Percentiles rank a stretch among this genome's conserved stretches.
Conservation (phyloP, 2,797 vertebrate genomes). For the Neosilurus mollespiculum region DNA sequence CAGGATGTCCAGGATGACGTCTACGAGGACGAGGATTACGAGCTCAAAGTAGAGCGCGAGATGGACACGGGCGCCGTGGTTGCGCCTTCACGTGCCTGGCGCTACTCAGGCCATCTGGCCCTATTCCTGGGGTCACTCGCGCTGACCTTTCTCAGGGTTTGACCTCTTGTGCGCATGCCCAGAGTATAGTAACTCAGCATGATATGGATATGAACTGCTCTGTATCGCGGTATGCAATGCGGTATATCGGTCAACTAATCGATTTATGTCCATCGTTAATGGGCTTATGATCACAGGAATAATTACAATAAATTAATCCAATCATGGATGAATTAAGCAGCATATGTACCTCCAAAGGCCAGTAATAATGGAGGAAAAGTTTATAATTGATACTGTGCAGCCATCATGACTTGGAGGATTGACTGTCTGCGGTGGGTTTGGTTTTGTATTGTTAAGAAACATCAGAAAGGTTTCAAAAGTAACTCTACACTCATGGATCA, state of each 20-base stretch:
- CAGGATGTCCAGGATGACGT: constrained; percentile 66
- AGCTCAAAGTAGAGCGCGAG: constrained; percentile 62
- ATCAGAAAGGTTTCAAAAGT: not conserved
- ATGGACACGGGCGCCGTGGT: constrained; percentile 39
- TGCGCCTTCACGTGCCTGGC: constrained; percentile 51
- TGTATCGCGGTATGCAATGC: not conserved
- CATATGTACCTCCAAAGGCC: not conserved
- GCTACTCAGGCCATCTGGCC: constrained; percentile 30
- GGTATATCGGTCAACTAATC: too few species aligned
- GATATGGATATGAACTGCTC: not conserved
- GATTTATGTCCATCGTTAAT: not conserved
- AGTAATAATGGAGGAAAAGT: not conserved
- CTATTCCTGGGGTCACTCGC: constrained; percentile 23
- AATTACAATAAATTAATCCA: not conserved
- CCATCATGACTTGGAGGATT: not conserved
- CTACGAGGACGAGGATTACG: constrained; percentile 75
- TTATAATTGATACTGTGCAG: not conserved
- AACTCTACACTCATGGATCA: not conserved
- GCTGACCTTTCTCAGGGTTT: constrained; percentile 16
- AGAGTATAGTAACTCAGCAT: not conserved
- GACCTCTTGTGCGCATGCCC: not conserved
- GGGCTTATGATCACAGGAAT: not conserved
- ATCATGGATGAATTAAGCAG: not conserved
- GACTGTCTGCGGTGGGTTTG: not conserved
- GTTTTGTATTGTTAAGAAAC: constrained; percentile 1